Evolutionary conservation across 1,140 invertebrate species (phyloP).

Genomic region (Radopholus similis): DNA sequence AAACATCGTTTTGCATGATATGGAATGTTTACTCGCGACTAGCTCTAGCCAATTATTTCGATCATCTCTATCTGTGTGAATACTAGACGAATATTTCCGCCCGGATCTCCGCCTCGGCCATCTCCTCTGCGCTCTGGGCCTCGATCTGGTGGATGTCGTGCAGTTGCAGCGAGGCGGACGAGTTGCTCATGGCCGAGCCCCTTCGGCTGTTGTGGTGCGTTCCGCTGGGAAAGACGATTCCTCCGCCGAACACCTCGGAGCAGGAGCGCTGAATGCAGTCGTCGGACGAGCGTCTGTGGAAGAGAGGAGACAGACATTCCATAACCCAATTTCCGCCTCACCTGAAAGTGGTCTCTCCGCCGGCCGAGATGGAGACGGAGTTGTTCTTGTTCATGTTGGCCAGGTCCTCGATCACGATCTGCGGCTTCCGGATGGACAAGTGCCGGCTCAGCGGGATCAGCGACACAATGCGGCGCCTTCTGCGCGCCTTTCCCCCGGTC

Average conservation of each 20-base stretch:
- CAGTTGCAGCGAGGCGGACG: conserved; percentile 56
- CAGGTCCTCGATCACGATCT: conserved; percentile 57
- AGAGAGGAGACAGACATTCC: not conserved
- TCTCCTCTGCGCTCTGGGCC: conserved; percentile 24
- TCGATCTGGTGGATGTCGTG: conserved; percentile 55
- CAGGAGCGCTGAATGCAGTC: conserved; percentile 53
- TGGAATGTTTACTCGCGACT: too few relatives aligned
- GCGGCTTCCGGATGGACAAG: conserved; percentile 52
- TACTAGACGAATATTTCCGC: conserved; percentile 41
- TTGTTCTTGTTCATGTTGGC: not conserved
- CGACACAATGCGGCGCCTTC: not conserved
- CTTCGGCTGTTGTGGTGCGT: conserved; percentile 44
- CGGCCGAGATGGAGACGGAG: conserved; percentile 52
- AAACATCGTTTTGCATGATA: not conserved
- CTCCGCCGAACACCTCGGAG: conserved; percentile 57
- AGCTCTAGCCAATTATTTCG: too few relatives aligned
- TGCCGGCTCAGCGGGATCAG: conserved; percentile 19
- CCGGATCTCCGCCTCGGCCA: conserved; percentile 9
- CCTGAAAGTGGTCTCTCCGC: conserved; percentile 55
- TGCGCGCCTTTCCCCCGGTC: not conserved
- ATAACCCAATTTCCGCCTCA: conserved; percentile 3
- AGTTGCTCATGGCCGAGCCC: conserved; percentile 57
- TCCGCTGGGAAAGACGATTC: conserved; percentile 47
- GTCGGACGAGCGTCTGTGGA: conserved; percentile 52
- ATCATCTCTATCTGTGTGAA: too few relatives aligned